phyloP scores from a whole-genome alignment of 2,113 vertebrate species.

The Saguinus midas region DNA sequence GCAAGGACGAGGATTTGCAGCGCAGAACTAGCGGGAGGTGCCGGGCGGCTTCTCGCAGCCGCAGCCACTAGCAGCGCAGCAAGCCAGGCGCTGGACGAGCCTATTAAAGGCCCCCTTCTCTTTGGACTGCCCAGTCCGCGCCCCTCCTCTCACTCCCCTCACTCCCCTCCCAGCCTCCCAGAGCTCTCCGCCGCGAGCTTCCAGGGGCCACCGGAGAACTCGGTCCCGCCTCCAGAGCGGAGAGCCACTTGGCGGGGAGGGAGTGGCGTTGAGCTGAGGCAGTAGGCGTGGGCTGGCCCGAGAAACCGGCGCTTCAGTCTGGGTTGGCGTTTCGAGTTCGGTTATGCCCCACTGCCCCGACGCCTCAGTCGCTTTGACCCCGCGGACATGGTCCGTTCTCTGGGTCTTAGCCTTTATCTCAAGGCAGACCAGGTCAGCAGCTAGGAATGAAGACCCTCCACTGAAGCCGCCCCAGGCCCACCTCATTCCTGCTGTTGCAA shows the following conservation, averaged over 20 bases:
- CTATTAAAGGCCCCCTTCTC: slow-evolving; percentile 71
- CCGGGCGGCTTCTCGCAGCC: slow-evolving; percentile 63
- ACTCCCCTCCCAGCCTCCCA: slow-evolving; percentile 58
- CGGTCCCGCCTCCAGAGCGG: slow-evolving; percentile 67
- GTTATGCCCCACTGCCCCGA: background rate
- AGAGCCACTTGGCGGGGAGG: slow-evolving; percentile 73
- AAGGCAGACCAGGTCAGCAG: background rate
- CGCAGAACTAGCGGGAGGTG: slow-evolving; percentile 50
- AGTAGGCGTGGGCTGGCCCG: slow-evolving; percentile 64
- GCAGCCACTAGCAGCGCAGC: slow-evolving; percentile 52
- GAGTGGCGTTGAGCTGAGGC: slow-evolving; percentile 67
- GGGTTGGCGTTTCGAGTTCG: background rate
- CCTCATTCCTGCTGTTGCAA: background rate
- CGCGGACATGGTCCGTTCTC: background rate
- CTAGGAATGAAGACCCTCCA: background rate
- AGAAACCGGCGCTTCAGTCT: background rate
- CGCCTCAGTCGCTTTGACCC: background rate
- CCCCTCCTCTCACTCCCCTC: slow-evolving; percentile 66
- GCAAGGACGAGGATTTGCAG: slow-evolving; percentile 59
- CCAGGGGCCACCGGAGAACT: slow-evolving; percentile 69
- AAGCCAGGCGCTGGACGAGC: slow-evolving; percentile 53
- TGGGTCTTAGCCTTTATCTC: background rate
- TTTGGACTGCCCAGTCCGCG: slow-evolving; percentile 63
- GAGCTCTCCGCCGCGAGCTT: slow-evolving; percentile 63
- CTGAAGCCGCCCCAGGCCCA: background rate